These are phyloP conservation scores for Ichneumoninae sp. DNA, from an alignment of 2,888 invertebrate genomes.

Conservation along the genomic window DNA sequence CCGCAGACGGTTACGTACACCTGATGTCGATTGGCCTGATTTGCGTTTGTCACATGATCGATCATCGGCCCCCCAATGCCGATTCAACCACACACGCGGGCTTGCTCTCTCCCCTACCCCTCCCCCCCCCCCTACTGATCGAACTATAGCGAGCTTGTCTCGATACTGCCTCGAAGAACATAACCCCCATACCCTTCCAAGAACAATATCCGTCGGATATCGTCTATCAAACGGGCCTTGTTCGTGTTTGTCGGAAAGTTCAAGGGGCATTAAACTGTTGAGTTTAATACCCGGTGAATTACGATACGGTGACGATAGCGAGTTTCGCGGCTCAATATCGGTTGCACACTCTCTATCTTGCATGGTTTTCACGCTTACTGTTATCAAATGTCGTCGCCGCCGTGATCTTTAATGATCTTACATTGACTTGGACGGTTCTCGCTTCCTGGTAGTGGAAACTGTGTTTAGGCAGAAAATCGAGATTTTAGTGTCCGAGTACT, in stretches of 20 bases:
- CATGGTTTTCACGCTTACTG: not conserved
- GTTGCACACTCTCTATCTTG: not conserved
- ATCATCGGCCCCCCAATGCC: conserved; percentile 60
- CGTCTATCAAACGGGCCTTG: conserved; percentile 52
- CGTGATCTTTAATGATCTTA: not conserved
- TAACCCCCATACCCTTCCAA: conserved; percentile 11
- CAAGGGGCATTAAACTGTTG: conserved; percentile 50
- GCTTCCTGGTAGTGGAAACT: not conserved
- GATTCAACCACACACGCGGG: conserved; percentile 54
- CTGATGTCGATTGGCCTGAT: conserved; percentile 71
- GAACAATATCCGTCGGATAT: conserved; percentile 58
- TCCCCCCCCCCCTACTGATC: conserved; percentile 8
- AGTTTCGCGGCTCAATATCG: not conserved
- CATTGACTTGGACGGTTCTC: too few species aligned
- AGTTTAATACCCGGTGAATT: conserved; percentile 55
- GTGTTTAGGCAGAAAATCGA: too few species aligned
- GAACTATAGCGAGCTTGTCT: conserved; percentile 54
- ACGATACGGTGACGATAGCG: conserved; percentile 30
- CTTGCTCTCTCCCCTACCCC: conserved; percentile 40
- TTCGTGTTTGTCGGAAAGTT: conserved; percentile 54
- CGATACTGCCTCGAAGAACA: conserved; percentile 45
- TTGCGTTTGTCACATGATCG: conserved; percentile 72
- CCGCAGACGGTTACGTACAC: conserved; percentile 60
- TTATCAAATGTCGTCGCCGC: not conserved
- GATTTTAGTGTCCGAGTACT: too few species aligned